A percentile compares a stretch with the other conserved stretches of the same genome.
These are phyloP conservation scores for Glaucidium brasilianum DNA, from an alignment of 2,113 vertebrate species.

Conservation along the genomic window DNA sequence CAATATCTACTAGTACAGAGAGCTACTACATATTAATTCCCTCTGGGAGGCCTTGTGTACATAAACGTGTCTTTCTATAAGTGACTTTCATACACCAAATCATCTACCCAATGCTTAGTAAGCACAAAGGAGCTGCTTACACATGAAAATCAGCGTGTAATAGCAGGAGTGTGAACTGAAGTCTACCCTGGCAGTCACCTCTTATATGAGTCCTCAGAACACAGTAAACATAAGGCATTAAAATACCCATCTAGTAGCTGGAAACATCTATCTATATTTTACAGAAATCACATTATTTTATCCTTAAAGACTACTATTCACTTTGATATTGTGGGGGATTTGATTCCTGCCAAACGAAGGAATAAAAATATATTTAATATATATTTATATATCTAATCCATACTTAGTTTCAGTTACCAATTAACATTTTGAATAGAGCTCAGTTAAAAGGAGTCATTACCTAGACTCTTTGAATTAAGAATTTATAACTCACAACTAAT, in stretches of 20 bases:
- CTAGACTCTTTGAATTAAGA: conserved; percentile 25
- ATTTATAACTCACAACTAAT: conserved; percentile 45
- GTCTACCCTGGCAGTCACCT: neutral
- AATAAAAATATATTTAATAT: too few species aligned
- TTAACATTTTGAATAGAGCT: neutral
- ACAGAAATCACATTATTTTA: neutral
- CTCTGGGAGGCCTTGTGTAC: neutral
- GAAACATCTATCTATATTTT: neutral
- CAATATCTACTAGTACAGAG: neutral
- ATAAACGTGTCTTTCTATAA: neutral
- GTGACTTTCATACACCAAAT: neutral
- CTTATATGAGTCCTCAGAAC: neutral
- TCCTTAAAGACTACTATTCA: neutral
- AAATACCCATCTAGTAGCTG: neutral
- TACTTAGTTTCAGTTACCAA: neutral
- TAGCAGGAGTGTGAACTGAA: neutral
- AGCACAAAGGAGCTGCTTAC: neutral
- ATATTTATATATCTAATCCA: too few species aligned
- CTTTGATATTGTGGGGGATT: neutral
- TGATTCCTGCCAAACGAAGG: neutral
- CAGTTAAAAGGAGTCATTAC: neutral
- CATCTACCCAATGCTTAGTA: neutral
- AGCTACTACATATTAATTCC: neutral
- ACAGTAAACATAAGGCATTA: neutral
- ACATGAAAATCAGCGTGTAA: neutral